Percentiles rank a stretch among this genome's conserved stretches.
Conservation (phyloP, 2,888 invertebrate genomes). For the Drosophila anomalipes region DNA sequence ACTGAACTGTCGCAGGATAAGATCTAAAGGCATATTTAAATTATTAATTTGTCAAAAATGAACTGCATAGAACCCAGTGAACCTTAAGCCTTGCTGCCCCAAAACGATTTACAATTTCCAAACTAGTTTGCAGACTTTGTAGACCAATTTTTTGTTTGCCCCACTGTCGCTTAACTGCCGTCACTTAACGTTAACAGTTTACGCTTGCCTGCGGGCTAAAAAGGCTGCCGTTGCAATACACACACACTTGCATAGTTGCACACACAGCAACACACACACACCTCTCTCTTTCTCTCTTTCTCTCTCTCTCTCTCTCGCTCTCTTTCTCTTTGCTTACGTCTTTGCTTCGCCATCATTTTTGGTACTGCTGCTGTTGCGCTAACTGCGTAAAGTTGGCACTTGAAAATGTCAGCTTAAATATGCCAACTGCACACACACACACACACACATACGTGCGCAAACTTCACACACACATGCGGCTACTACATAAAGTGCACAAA, state of each 20-base stretch:
- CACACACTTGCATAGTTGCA: slow-evolving; percentile 34
- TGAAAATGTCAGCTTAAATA: slow-evolving; percentile 80
- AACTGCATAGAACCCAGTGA: slow-evolving; percentile 3
- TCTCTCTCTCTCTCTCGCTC: slow-evolving; percentile 11
- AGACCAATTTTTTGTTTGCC: slow-evolving; percentile 30
- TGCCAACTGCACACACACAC: slow-evolving; percentile 70
- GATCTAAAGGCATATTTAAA: not conserved
- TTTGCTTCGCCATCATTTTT: slow-evolving; percentile 75
- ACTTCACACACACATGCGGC: slow-evolving; percentile 39
- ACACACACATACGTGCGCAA: slow-evolving; percentile 8
- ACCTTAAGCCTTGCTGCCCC: not conserved
- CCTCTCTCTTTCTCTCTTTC: slow-evolving; percentile 10
- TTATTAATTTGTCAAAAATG: slow-evolving; percentile 8
- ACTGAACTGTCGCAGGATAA: not conserved
- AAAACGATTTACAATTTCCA: not conserved
- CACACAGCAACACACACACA: slow-evolving; percentile 17
- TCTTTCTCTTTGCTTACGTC: slow-evolving; percentile 21
- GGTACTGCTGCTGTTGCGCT: slow-evolving; percentile 72
- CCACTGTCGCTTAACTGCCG: slow-evolving; percentile 79
- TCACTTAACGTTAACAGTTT: slow-evolving; percentile 80
- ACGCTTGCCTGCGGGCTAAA: slow-evolving; percentile 80
- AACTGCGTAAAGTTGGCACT: slow-evolving; percentile 81
- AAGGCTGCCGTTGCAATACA: slow-evolving; percentile 75
- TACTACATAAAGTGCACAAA: slow-evolving; percentile 75
- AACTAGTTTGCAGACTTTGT: not conserved